Conservation (phyloP, 30 jellyfish, hydroid and myxozoan species). For the Aurelia aurita complex sp. Pacific region DNA sequence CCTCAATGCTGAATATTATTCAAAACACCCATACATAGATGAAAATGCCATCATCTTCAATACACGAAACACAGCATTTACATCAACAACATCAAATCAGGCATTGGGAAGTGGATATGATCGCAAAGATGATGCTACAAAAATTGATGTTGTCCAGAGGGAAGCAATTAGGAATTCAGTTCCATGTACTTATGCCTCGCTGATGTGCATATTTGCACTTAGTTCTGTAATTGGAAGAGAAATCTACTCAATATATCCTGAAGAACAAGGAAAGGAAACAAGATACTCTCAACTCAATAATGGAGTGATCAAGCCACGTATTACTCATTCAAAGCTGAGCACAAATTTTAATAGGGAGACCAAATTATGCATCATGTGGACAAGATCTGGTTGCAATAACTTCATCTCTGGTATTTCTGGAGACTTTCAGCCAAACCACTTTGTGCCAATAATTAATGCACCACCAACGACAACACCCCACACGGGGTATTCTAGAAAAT, state of each 20-base stretch:
- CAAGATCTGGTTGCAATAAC: constrained; percentile 18
- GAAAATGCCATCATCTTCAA: constrained; percentile 8
- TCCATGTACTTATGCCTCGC: neutral
- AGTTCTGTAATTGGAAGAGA: constrained; percentile 13
- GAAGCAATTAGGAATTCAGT: constrained; percentile 21
- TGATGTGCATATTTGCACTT: constrained; percentile 28
- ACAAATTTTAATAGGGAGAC: neutral
- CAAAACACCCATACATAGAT: constrained; percentile 10
- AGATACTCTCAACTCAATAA: neutral
- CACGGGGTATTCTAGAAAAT: constrained; percentile 20
- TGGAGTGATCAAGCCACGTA: constrained; percentile 14
- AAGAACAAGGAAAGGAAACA: constrained; percentile 4
- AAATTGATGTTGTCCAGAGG: neutral
- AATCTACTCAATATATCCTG: neutral
- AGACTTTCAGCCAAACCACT: constrained; percentile 30
- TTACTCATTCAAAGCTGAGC: constrained; percentile 11
- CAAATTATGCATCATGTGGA: constrained; percentile 7
- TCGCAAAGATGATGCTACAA: neutral
- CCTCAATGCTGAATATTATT: constrained; percentile 18
- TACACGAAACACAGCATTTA: constrained; percentile 9
- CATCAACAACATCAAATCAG: neutral
- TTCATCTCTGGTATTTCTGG: constrained; percentile 12
- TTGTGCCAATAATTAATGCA: constrained; percentile 24
- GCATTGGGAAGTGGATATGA: constrained; percentile 22
- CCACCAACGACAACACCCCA: constrained; percentile 27